Evolutionary conservation across 2,113 vertebrate species (phyloP).

Genomic region (Aspidoscelis tigris): DNA sequence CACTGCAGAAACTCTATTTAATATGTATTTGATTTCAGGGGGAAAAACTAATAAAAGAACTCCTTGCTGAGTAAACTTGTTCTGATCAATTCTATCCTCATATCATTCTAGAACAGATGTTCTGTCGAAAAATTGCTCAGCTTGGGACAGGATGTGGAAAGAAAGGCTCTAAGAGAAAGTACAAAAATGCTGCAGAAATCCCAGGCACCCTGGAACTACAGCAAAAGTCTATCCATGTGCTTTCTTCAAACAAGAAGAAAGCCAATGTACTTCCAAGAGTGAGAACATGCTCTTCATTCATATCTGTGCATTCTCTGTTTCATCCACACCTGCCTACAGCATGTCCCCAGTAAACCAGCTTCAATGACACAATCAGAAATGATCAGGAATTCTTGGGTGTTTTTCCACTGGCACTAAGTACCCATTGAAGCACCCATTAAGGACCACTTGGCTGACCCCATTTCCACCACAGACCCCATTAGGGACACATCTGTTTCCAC

Average conservation of each 20-base stretch:
- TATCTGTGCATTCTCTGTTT: not conserved
- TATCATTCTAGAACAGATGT: too few species aligned
- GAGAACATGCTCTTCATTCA: not conserved
- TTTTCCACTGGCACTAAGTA: too few species aligned
- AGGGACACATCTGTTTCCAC: too few species aligned
- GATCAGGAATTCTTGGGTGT: not conserved
- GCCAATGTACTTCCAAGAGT: not conserved
- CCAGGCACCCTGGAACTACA: not conserved
- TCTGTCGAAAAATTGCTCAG: not conserved
- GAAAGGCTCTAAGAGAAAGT: not conserved
- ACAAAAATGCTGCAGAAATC: not conserved
- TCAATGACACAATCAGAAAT: not conserved
- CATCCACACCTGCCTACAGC: not conserved
- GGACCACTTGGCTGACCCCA: too few species aligned
- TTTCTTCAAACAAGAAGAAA: not conserved
- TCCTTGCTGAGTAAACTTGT: not conserved
- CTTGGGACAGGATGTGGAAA: not conserved
- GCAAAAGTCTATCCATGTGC: not conserved
- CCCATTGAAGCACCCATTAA: too few species aligned
- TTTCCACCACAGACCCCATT: too few species aligned
- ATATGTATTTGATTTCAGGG: slow-evolving; percentile 6
- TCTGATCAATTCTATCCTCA: not conserved
- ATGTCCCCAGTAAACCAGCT: not conserved
- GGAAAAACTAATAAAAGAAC: not conserved
- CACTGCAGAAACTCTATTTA: not conserved